Conservation (phyloP, 2,888 invertebrate species). For the Siphonodentalium dalli region DNA sequence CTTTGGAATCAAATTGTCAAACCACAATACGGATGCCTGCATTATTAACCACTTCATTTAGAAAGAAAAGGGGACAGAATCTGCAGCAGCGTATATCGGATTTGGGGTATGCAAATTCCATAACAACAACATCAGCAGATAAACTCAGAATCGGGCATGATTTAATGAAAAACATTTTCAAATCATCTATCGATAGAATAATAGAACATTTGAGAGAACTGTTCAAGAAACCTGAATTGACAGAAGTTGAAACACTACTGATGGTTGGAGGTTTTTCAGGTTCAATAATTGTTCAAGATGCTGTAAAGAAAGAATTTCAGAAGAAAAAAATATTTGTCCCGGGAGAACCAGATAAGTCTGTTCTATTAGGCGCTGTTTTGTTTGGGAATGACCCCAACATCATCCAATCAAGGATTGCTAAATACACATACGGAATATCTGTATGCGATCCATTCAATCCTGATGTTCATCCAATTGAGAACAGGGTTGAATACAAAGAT, state of each 20-base stretch:
- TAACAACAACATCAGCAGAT: conserved; percentile 2
- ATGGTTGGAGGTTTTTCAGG: conserved; percentile 40
- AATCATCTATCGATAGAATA: conserved; percentile 20
- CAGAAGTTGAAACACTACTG: conserved; percentile 26
- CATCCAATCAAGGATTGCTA: conserved; percentile 16
- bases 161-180: conserved; percentile 23
- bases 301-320: conserved; percentile 18
- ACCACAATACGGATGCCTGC: too few relatives aligned
- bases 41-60: too few relatives aligned
- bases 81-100: too few relatives aligned
- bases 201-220: conserved; percentile 23
- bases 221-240: conserved; percentile 13
- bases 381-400: conserved; percentile 16
- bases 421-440: conserved; percentile 19
- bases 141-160: conserved; percentile 20
- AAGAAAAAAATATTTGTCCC: conserved; percentile 31
- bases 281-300: conserved; percentile 26
- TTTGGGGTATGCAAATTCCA: too few relatives aligned
- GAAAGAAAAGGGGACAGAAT: too few relatives aligned
- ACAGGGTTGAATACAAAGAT: background rate
- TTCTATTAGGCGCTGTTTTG: conserved; percentile 21
- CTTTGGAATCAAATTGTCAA: too few relatives aligned
- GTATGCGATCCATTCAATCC: conserved; percentile 6
- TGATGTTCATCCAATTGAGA: conserved; percentile 1
- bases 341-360: conserved; percentile 27